Percentiles rank a stretch among this genome's conserved stretches.
These are phyloP conservation scores for Palythoa heliodiscus DNA, from an alignment of 92 coral and sea anemone species.

Conservation along the genomic window DNA sequence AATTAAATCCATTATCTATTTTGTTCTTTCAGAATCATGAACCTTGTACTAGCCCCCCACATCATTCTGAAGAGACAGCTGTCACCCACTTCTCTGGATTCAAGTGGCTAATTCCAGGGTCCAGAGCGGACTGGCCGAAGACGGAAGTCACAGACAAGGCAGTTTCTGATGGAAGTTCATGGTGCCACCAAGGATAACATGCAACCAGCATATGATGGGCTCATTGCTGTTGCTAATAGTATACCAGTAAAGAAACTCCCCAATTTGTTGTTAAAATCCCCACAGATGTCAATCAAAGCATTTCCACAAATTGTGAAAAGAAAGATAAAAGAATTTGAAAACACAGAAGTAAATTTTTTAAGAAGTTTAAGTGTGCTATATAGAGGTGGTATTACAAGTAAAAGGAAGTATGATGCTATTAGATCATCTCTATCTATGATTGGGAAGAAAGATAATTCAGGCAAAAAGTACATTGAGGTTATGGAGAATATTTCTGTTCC, in stretches of 20 bases:
- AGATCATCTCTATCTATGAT: constrained; percentile 53
- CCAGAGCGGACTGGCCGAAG: constrained; percentile 30
- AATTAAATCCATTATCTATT: neutral
- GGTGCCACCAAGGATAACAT: constrained; percentile 38
- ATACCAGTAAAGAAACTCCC: constrained; percentile 24
- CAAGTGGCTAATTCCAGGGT: constrained; percentile 3
- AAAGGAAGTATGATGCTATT: constrained; percentile 44
- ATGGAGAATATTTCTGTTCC: constrained; percentile 15
- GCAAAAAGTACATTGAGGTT: constrained; percentile 34
- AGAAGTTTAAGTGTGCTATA: constrained; percentile 58
- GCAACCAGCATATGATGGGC: constrained; percentile 44
- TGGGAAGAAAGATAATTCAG: constrained; percentile 13
- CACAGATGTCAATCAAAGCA: constrained; percentile 40
- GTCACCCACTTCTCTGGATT: constrained; percentile 6
- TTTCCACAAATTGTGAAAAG: constrained; percentile 48
- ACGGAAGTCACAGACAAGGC: constrained; percentile 25
- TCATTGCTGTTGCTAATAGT: constrained; percentile 15
- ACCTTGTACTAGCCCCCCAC: neutral
- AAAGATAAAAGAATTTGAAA: constrained; percentile 50
- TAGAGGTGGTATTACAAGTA: constrained; percentile 57
- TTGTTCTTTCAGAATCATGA: constrained; percentile 6
- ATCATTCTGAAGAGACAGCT: constrained; percentile 5
- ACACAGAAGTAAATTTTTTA: constrained; percentile 48
- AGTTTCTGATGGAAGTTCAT: constrained; percentile 39
- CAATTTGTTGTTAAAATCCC: constrained; percentile 43